Evolutionary conservation across 2,113 vertebrate species (phyloP), one percentile per base, ranked within the genome.

Genomic region (Arenaria interpres): DNA sequence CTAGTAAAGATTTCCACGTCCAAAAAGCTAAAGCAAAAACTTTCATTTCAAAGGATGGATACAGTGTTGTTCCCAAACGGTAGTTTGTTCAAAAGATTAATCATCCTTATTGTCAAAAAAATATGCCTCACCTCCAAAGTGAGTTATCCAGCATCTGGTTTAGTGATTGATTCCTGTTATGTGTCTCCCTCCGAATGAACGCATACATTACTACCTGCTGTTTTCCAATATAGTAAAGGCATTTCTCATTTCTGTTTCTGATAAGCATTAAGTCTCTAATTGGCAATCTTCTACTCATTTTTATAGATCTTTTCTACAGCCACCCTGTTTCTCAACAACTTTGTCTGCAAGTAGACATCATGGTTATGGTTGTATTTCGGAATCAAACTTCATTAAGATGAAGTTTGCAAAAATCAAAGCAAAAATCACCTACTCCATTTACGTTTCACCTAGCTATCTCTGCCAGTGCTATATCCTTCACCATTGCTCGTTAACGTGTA

Each of bases 401-500:
- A 48, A 48, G 11, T 48, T 23, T 48, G 48, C 21, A 48, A 48
- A 48, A 48, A 48, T 22, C 8, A 78, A 78, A 67, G 37, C 11
- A 75, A 64, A 88, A 54, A 39, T 53, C 15, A 68, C 23, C 35
- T 59, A 28, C 4, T 48, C 12, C 23, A 51, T 39, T 83, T 48
- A 28, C 0, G 0, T 46, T 72, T 72, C 77, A 82, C 4, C 32
- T 82, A 27, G 6, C 51, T 64, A 28, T 32, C 12, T 50, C 41
- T 59, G 17, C 9, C 24, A 39, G 27, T 11, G 28, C 41, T 73
- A 27, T 3, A 54, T 14, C 8, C 41, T 63, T 85, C 43, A 33
- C 14, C 35, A 57, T 9, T 27, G 57, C 68, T 76, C 0, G 0
- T 32, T 73, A 77, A 20, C 7, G 32, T 5, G 14, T 0, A 2